These are phyloP conservation scores for Capreolus pygargus DNA, from an alignment of 2,113 vertebrate genomes.

Conservation along the genomic window DNA sequence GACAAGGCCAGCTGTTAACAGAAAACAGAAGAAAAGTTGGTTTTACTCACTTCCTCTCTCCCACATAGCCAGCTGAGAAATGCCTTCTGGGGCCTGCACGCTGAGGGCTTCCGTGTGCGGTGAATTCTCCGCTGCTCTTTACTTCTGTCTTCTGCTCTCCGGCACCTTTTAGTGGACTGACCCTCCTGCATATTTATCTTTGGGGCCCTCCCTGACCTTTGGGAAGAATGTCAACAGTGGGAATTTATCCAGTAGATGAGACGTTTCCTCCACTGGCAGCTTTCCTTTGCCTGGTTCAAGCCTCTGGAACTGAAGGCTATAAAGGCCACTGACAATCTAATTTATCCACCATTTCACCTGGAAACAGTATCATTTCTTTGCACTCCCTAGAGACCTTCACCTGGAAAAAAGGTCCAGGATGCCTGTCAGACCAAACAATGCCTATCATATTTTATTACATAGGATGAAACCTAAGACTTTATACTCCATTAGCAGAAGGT, in stretches of 20 bases:
- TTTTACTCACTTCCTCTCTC: background rate
- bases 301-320: background rate
- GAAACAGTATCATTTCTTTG: conserved; percentile 53
- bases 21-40: background rate
- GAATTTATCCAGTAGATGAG: background rate
- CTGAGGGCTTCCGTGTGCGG: background rate
- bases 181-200: background rate
- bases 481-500: conserved; percentile 67
- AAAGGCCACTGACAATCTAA: conserved; percentile 49
- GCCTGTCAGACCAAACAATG: conserved; percentile 67
- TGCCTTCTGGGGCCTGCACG: background rate
- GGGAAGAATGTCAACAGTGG: background rate
- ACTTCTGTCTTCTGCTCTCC: background rate
- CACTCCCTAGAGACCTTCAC: conserved; percentile 25
- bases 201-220: background rate
- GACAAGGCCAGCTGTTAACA: background rate
- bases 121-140: background rate
- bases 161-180: background rate
- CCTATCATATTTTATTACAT: conserved; percentile 65
- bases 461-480: conserved; percentile 64
- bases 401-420: conserved; percentile 55
- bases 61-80: background rate
- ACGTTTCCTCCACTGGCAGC: background rate
- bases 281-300: background rate
- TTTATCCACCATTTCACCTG: conserved; percentile 62